A percentile compares a stretch with the other conserved stretches of the same genome.
These are phyloP conservation scores for Deladenus siricidicola DNA, from an alignment of 2,888 invertebrate genomes.

Conservation along the genomic window DNA sequence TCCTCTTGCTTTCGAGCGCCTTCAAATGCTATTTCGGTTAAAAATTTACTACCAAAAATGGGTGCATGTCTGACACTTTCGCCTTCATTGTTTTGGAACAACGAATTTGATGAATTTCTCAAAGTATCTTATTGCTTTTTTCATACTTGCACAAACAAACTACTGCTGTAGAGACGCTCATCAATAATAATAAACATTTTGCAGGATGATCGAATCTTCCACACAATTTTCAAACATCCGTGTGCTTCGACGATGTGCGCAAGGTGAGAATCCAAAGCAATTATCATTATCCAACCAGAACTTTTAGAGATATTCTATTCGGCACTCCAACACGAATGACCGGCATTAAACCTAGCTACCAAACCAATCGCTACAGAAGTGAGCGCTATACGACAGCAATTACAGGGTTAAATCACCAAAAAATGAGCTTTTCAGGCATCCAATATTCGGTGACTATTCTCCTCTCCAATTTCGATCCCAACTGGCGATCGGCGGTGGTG, in stretches of 20 bases:
- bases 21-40: too few relatives aligned
- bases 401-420: background rate
- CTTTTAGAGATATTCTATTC: conserved; percentile 35
- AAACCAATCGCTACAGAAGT: conserved; percentile 47
- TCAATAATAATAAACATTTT: conserved; percentile 5
- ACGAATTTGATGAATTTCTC: conserved; percentile 26
- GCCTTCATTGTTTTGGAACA: conserved; percentile 41
- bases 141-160: background rate
- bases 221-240: conserved; percentile 38
- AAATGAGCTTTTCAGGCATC: conserved; percentile 31
- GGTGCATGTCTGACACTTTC: conserved; percentile 39
- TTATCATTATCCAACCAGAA: background rate
- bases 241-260: conserved; percentile 40
- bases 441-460: conserved; percentile 39
- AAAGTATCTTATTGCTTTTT: conserved; percentile 18
- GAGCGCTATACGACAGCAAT: too few relatives aligned
- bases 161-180: background rate
- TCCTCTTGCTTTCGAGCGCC: too few relatives aligned
- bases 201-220: conserved; percentile 33
- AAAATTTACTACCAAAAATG: too few relatives aligned
- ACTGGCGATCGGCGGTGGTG: conserved; percentile 16
- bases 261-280: background rate
- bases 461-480: conserved; percentile 15
- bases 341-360: conserved; percentile 41
- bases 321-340: conserved; percentile 38